Evolutionary conservation across 1,140 invertebrate genomes (phyloP).

Genomic region (Lepidurus couesii): DNA sequence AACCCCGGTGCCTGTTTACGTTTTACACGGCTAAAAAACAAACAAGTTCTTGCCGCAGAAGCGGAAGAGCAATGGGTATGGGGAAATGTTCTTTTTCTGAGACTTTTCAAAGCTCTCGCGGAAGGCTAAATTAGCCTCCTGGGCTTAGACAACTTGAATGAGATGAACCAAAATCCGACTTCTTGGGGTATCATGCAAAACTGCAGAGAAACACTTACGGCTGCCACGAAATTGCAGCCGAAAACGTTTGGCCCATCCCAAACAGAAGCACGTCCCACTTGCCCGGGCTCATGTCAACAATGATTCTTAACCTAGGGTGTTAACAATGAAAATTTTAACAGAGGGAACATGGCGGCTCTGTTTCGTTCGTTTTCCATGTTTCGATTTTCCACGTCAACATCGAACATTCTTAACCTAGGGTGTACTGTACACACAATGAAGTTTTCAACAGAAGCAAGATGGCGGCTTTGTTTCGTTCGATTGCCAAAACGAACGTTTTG

Average conservation of each 20-base stretch:
- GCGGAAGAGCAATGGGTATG: background rate
- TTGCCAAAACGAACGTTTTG: background rate
- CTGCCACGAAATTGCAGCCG: background rate
- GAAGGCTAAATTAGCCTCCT: slow-evolving; percentile 14
- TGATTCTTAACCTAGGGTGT: too few species aligned
- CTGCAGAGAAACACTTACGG: background rate
- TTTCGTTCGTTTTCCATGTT: too few species aligned
- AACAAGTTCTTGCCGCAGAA: too few species aligned
- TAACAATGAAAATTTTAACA: too few species aligned
- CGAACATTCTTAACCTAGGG: too few species aligned
- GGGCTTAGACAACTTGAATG: background rate
- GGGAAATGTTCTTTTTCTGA: background rate
- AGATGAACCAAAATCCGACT: background rate
- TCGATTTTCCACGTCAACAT: too few species aligned
- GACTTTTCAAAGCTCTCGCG: background rate
- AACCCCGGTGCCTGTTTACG: too few species aligned
- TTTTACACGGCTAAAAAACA: too few species aligned
- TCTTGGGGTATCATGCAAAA: background rate
- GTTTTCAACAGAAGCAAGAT: too few species aligned
- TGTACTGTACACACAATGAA: too few species aligned
- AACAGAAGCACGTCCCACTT: background rate
- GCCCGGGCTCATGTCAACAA: background rate
- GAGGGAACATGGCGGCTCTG: too few species aligned
- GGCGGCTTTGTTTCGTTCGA: too few species aligned
- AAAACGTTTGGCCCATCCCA: background rate